Conservation (phyloP, 2,113 vertebrate species). For the Hipposideros armiger region DNA sequence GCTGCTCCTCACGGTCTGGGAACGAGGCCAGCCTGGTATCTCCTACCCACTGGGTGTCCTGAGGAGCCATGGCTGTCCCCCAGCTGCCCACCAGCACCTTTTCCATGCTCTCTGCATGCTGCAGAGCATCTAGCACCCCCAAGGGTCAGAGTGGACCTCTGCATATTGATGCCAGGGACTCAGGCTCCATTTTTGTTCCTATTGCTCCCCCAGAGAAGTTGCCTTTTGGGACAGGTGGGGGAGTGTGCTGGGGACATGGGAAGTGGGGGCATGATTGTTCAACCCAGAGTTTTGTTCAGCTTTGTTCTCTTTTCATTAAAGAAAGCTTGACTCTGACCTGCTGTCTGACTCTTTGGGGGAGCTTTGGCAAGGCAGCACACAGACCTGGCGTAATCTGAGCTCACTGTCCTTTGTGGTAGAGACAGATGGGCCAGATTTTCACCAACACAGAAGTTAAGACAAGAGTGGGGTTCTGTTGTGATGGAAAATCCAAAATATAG, state of each 20-base stretch:
- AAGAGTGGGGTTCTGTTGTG: not conserved
- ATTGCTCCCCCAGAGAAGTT: rapidly evolving
- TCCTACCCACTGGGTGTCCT: constrained; percentile 87
- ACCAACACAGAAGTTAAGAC: not conserved
- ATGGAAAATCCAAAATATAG: not conserved
- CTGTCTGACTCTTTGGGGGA: not conserved
- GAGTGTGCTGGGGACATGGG: not conserved
- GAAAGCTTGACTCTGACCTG: not conserved
- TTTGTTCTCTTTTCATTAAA: constrained; percentile 46
- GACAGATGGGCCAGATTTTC: not conserved
- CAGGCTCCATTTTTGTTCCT: not conserved
- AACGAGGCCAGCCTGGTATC: constrained; percentile 83
- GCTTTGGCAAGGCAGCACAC: rapidly evolving
- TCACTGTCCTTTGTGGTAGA: not conserved
- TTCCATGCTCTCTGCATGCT: constrained; percentile 88
- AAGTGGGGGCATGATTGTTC: not conserved
- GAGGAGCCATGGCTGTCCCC: constrained; percentile 84
- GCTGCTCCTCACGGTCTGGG: constrained; percentile 90
- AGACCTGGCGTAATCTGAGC: rapidly evolving
- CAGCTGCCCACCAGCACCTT: constrained; percentile 86
- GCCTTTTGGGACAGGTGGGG: not conserved
- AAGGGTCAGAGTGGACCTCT: not conserved
- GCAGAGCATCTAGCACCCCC: constrained; percentile 58
- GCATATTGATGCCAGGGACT: not conserved
- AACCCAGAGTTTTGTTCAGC: not conserved